Percentiles rank a stretch among this genome's conserved stretches.
phyloP scores from a whole-genome alignment of 2,888 invertebrate species.

The Euplexia lucipara region DNA sequence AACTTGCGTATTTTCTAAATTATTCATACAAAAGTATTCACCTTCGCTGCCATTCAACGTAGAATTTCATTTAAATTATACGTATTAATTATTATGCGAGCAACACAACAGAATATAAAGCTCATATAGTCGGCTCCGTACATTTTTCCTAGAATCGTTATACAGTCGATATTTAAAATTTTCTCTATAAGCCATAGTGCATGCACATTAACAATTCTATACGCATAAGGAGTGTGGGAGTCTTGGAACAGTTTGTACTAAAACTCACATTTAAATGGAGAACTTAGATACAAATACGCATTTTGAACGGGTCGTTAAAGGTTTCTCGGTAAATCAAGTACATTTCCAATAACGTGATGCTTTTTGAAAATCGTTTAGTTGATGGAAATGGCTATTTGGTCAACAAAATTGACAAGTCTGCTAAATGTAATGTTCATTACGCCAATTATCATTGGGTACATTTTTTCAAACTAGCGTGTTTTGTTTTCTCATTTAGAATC shows the following conservation, averaged over 20 bases:
- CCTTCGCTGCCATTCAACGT: constrained; percentile 17
- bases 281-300: constrained; percentile 61
- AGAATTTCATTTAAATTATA: constrained; percentile 41
- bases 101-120: constrained; percentile 36
- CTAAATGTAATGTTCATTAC: not conserved
- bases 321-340: constrained; percentile 36
- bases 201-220: constrained; percentile 69
- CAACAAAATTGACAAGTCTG: not conserved
- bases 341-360: constrained; percentile 21
- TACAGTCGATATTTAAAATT: constrained; percentile 62
- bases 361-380: constrained; percentile 15
- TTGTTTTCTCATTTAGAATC: not conserved
- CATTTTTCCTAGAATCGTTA: constrained; percentile 59
- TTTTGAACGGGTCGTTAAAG: constrained; percentile 48
- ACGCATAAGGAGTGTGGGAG: constrained; percentile 70
- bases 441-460: not conserved
- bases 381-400: not conserved
- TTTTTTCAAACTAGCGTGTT: not conserved
- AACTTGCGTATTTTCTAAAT: constrained; percentile 12
- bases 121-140: constrained; percentile 32
- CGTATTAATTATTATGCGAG: constrained; percentile 49
- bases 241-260: constrained; percentile 64
- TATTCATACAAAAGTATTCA: constrained; percentile 27
- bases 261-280: constrained; percentile 63
- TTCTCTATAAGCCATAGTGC: constrained; percentile 65